These are phyloP conservation scores for Papilio helenus DNA, from an alignment of 1,140 invertebrate species.

Conservation along the genomic window DNA sequence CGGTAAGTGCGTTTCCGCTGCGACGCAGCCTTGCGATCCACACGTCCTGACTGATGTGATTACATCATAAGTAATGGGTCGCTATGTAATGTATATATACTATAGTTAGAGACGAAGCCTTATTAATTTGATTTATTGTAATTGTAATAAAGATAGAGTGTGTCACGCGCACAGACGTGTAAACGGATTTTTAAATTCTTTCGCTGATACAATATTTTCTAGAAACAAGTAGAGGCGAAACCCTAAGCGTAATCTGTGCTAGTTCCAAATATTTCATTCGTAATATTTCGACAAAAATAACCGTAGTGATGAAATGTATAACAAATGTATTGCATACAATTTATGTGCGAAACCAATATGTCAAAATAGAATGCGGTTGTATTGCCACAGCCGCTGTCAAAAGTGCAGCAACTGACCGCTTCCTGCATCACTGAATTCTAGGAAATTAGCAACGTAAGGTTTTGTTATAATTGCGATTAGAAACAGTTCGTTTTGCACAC, in stretches of 20 bases:
- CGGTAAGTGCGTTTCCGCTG: not conserved
- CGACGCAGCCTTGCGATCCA: not conserved
- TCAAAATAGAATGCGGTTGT: not conserved
- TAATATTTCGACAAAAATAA: not conserved
- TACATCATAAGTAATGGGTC: not conserved
- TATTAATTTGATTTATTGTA: no score
- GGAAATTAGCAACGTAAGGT: not conserved
- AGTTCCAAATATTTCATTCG: not conserved
- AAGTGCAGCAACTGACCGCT: not conserved
- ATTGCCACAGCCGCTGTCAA: not conserved
- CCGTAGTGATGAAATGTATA: not conserved
- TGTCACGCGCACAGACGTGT: no score
- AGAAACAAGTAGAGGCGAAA: not conserved
- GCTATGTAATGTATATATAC: not conserved
- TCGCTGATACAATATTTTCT: not conserved
- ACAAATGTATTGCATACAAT: not conserved
- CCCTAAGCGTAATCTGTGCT: not conserved
- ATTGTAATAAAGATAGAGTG: no score
- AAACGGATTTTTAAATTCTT: no score
- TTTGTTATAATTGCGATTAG: slow-evolving; percentile 5
- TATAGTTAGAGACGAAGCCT: not conserved
- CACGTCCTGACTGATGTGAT: not conserved
- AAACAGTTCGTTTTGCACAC: not conserved
- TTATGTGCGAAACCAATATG: not conserved
- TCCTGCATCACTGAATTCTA: not conserved